Base-by-base conservation (phyloP, 2,888 invertebrate species). In the Andricus quercusramuli region DNA sequence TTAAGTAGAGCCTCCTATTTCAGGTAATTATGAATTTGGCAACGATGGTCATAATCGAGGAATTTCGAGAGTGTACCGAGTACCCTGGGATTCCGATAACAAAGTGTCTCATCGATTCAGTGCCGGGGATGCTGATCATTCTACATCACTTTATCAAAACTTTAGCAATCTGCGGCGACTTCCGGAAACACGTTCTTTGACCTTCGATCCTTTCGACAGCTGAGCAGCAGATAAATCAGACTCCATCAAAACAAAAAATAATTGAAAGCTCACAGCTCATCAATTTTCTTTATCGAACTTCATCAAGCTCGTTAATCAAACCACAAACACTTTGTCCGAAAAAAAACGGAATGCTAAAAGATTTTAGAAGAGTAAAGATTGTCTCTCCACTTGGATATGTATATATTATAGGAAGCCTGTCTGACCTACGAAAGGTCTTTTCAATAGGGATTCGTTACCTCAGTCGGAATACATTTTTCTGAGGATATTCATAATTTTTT, bases 101-200 rank as follows among this genome's bases (percentile, higher is more conserved):
- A 91, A 90, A 83, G 82, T 89, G 65, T 87, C 90, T 82, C 95
- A 95, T 89, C 93, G 96, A 83, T 95, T 95, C 91, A 96, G 96
- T 64, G 94, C 96, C 15, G 96, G 96, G 80, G 96, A 96, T 90
- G 94, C 96, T 37, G 95, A 95, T 87, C 95, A 94, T 84, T 94
- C 94, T 78, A 93, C 94, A 0, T 93, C 94, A 83, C 90, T 94
- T 82, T 93, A 95, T 81, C 89, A 89, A 77, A 87, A 88, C 84
- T 94, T 95, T 80, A 94, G 94, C 81, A 93, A 94, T 15, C 93
- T 94, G 80, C 92, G 93, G 66, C 93, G 94, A 22, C 93, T 95
- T 84, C 94, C 95, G 59, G 95, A 95, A 87, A 95, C 96, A 9
- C 94, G 95, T 81, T 96, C 96, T 81, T 93, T 96, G 85, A 95